These are phyloP conservation scores for Anabas testudineus DNA, from an alignment of 2,797 vertebrate genomes.

Conservation along the genomic window DNA sequence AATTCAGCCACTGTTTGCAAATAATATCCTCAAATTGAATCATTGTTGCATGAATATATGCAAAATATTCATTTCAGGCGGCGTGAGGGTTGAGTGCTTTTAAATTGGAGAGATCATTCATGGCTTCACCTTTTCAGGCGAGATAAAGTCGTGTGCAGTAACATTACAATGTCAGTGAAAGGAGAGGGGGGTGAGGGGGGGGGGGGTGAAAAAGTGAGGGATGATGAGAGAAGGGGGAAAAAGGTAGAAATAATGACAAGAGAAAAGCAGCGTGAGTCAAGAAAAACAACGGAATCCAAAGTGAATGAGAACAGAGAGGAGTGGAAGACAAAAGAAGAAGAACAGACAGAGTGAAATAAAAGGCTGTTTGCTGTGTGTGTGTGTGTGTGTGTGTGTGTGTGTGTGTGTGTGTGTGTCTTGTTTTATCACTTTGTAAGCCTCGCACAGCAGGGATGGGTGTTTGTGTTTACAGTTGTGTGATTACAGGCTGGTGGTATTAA, in stretches of 20 bases:
- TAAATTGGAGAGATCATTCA: slow-evolving; percentile 99
- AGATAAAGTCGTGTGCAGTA: slow-evolving; percentile 99
- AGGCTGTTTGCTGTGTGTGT: slow-evolving; percentile 1
- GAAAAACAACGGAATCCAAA: slow-evolving; percentile 62
- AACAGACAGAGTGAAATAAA: slow-evolving; percentile 54
- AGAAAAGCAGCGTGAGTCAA: slow-evolving; percentile 59
- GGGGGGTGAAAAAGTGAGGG: slow-evolving; percentile 44
- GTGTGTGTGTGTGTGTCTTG: background rate
- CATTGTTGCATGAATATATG: slow-evolving; percentile 99
- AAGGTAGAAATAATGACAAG: slow-evolving; percentile 70
- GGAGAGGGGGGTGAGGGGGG: slow-evolving; percentile 57
- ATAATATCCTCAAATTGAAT: slow-evolving; percentile 99
- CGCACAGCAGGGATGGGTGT: slow-evolving; percentile 42
- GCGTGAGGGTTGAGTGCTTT: slow-evolving; percentile 99
- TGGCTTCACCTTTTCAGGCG: slow-evolving; percentile 99
- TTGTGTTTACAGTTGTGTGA: slow-evolving; percentile 27
- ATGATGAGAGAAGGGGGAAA: slow-evolving; percentile 46
- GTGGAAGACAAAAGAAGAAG: slow-evolving; percentile 59
- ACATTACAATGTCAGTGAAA: slow-evolving; percentile 97
- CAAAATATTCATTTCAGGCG: slow-evolving; percentile 99
- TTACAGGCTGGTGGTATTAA: slow-evolving; percentile 46
- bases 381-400: background rate
- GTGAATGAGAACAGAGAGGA: slow-evolving; percentile 51
- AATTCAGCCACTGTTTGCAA: slow-evolving; percentile 98
- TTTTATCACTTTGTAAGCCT: slow-evolving; percentile 44